These are phyloP conservation scores for Mastomys natalensis DNA, from an alignment of 2,113 vertebrate species.

Conservation along the genomic window DNA sequence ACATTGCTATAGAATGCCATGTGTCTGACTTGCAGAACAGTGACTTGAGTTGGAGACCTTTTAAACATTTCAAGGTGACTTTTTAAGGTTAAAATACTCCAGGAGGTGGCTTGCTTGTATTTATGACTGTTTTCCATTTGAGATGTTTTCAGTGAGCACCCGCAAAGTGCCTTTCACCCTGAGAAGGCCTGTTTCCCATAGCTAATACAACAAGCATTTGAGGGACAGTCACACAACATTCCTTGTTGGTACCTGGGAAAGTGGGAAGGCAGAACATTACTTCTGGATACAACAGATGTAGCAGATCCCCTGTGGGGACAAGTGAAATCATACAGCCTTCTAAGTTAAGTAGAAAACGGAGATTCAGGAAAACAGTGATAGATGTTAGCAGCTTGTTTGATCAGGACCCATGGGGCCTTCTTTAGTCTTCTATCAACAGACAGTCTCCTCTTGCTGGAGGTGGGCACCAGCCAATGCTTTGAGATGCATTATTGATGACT, in stretches of 20 bases:
- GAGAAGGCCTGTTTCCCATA: too few relatives aligned
- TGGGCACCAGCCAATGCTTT: background rate
- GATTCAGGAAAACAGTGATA: background rate
- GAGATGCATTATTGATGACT: background rate
- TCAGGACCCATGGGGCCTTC: background rate
- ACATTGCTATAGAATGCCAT: too few relatives aligned
- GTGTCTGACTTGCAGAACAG: slow-evolving; percentile 12
- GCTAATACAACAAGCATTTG: background rate
- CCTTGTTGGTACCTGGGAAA: background rate
- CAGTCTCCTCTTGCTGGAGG: background rate
- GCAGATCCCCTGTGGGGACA: background rate
- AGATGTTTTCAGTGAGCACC: background rate
- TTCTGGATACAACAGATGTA: background rate
- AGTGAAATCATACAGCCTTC: background rate
- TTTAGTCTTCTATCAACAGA: background rate
- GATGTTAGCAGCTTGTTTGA: background rate
- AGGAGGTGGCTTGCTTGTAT: background rate
- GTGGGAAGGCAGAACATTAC: background rate
- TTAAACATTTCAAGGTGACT: background rate
- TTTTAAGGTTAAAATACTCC: background rate
- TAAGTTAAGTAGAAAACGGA: slow-evolving; percentile 15
- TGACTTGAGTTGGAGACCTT: background rate
- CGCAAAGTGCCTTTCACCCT: background rate
- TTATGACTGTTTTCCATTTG: background rate
- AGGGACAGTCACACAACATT: background rate